Base-by-base conservation (phyloP, 2,888 invertebrate genomes). In the Chydorus sphaericus region DNA sequence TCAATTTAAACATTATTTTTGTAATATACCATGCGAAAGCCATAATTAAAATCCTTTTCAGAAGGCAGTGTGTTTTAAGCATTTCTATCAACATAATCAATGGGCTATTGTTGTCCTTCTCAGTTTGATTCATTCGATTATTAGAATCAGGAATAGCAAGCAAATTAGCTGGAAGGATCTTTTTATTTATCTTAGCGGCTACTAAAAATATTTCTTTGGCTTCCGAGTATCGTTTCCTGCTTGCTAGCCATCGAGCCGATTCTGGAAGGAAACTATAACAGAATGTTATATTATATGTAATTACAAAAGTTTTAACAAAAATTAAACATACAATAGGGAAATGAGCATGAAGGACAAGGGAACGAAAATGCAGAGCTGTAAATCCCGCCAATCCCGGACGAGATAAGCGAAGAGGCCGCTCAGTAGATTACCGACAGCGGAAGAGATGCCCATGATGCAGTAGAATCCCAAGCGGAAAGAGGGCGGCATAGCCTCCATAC, bases 161-260 rank as follows among this genome's bases (percentile, higher is more conserved):
- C 7, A 55, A 31, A 48, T 55, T 16, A 20, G 49, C 33, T 6
- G 55, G 55, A 31, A 55, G 48, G 6, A 23, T 8, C 16, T 31
- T 55, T 2, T 33, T 14, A 28, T 55, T 55, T 23, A 49, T 23
- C 36, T 49, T 20, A 26, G 55, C 55, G 20, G 48, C 49, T 26
- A 3, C 31, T 16, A 36, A 8, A n/a, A 48, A 33, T n/a, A 55
- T 49, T 23, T 33, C 36, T n/a, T 48, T 26, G n/a, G 55, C 55
- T 55, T 55, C 55, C n/a, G 3, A 31, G 23, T 36, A 55, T 18
- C 49, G 23, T 48, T 49, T 48, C 16, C 49, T 48, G 33, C 31
- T 48, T n/a, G 39, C 36, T 16, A 55, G 33, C 55, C 55, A 55
- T 18, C 55, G 48, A 49, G 49, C 31, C 6, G 55, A 55, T 48